Conservation (phyloP, 2,113 vertebrate genomes). For the Asarcornis scutulata region DNA sequence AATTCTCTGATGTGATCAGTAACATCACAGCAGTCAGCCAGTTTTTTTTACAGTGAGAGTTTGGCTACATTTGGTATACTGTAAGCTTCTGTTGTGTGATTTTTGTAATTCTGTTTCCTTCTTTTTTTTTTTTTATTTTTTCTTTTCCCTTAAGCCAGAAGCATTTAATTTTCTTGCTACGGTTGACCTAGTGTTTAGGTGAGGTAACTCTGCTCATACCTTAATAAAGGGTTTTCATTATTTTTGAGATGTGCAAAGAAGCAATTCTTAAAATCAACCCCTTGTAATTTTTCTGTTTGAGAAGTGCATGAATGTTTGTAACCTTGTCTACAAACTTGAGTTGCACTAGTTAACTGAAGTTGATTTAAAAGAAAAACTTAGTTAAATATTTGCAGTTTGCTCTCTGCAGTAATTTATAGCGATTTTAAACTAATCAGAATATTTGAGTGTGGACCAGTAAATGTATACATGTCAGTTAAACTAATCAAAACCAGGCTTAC, state of each 20-base stretch:
- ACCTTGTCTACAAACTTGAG: neutral
- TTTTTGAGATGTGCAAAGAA: neutral
- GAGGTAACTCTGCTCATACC: neutral
- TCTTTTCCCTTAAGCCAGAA: neutral
- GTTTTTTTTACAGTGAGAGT: neutral
- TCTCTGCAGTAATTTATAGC: neutral
- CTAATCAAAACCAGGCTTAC: neutral
- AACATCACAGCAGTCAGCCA: neutral
- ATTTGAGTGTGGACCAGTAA: neutral
- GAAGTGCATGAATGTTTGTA: neutral
- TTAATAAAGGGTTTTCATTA: neutral
- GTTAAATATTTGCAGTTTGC: conserved; percentile 1
- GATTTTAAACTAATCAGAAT: neutral
- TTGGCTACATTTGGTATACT: neutral
- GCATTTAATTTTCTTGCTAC: neutral
- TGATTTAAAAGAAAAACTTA: neutral
- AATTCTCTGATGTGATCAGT: neutral
- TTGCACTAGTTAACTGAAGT: neutral
- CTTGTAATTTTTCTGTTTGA: neutral
- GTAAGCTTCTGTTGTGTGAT: neutral
- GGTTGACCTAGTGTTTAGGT: neutral
- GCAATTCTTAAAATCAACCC: neutral
- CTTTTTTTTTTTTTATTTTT: conserved; percentile 21
- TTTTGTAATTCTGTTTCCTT: neutral
- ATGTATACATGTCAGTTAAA: neutral